Evolutionary conservation across 2,113 vertebrate species (phyloP), one percentile per base, ranked within the genome.

Genomic region (Sterna hirundo): DNA sequence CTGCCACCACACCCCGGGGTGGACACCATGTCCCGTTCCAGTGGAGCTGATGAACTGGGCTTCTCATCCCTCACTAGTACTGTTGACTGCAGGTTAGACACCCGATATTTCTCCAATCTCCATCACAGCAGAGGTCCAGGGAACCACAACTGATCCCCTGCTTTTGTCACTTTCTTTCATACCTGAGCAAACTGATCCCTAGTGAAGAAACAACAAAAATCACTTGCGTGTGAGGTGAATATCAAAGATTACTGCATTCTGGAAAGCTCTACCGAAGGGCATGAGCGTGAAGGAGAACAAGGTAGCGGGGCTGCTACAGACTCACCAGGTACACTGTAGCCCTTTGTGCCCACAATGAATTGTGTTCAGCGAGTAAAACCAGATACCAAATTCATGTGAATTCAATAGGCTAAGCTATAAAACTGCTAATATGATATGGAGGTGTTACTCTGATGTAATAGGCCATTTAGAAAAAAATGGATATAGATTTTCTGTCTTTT

Each of bases 401-500:
- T 52, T 62, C 77, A 84, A 88, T 51, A 68, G 75, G 61, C 83
- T 38, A 74, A 83, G 86, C 84, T 51, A 94, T 92, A 89, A 93
- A 95, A 87, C 40, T 51, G 29, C 85, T 92, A 87, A 83, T 90
- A 75, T 83, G 82, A 91, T 83, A 60, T 66, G 83, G 80, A 89
- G 29, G 16, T 90, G 75, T 95, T 95, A 85, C 90, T 94, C 74
- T 94, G 93, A 77, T 91, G 87, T 95, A 95, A 96, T 81, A 95
- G 83, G 51, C 86, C 88, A 91, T 90, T 97, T 96, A 94, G 90
- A 62, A 88, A 97, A 97, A 96, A 94, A 93, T 55, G 25, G 88
- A 23, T 95, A 95, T 96, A 91, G 97, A 97, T 97, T 97, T 97
- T 97, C 96, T 94, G 93, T 94, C 94, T 96, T 93, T 95, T 82